Conservation (phyloP, 1,140 invertebrate species). For the Lycorma delicatula region DNA sequence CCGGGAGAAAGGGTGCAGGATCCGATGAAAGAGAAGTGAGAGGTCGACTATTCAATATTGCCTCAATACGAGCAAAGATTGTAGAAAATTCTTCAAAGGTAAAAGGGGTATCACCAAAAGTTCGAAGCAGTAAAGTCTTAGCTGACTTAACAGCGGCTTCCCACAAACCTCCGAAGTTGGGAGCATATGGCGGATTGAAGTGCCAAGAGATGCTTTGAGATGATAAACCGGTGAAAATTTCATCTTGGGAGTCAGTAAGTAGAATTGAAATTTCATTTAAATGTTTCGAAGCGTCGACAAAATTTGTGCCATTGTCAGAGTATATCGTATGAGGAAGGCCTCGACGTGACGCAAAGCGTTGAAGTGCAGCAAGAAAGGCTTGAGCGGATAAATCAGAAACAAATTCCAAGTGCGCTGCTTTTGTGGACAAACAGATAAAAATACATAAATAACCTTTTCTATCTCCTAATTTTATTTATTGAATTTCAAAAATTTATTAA, state of each 20-base stretch:
- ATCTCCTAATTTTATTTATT: too few species aligned
- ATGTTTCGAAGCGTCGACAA: conserved; percentile 30
- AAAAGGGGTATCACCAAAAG: conserved; percentile 19
- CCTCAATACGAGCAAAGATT: conserved; percentile 22
- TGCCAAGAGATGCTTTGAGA: conserved; percentile 36
- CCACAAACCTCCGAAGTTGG: conserved; percentile 40
- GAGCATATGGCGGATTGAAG: conserved; percentile 37
- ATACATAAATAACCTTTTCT: conserved; percentile 31
- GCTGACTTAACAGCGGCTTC: conserved; percentile 36
- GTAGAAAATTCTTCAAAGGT: conserved; percentile 26
- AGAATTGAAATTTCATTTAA: not conserved
- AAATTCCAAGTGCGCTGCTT: conserved; percentile 34
- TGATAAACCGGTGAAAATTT: not conserved
- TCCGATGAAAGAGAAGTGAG: not conserved
- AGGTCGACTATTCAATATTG: conserved; percentile 25
- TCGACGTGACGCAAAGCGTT: conserved; percentile 32
- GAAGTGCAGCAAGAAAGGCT: conserved; percentile 31
- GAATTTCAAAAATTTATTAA: too few species aligned
- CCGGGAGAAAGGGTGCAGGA: not conserved
- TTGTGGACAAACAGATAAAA: conserved; percentile 30
- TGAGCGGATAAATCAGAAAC: conserved; percentile 27
- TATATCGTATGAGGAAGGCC: conserved; percentile 29
- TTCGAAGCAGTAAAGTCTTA: conserved; percentile 34
- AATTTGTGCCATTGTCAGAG: conserved; percentile 37
- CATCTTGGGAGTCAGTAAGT: too few species aligned